These are phyloP conservation scores for Piaya cayana DNA, from an alignment of 2,113 vertebrate species.

Conservation along the genomic window DNA sequence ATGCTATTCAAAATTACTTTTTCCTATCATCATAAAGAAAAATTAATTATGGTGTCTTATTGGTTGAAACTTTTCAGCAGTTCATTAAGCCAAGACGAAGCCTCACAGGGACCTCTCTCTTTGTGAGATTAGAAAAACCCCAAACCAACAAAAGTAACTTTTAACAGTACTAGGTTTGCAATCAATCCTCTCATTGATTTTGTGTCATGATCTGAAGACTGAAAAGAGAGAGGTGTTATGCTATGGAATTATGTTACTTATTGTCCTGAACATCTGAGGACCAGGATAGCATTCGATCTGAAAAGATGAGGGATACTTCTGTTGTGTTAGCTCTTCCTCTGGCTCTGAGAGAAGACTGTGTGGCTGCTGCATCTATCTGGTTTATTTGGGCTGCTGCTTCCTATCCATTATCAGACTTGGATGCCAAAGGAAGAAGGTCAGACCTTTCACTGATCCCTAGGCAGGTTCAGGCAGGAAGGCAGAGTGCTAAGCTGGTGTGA, in stretches of 20 bases:
- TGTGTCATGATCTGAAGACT: background rate
- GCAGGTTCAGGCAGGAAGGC: background rate
- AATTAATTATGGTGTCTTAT: background rate
- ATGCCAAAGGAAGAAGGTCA: background rate
- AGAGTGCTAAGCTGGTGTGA: background rate
- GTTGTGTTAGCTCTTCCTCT: background rate
- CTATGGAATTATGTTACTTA: background rate
- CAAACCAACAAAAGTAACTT: background rate
- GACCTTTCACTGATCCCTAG: background rate
- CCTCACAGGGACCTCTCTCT: background rate
- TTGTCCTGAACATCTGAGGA: background rate
- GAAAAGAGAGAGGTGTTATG: background rate
- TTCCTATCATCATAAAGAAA: background rate
- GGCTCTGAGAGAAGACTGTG: background rate
- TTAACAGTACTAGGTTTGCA: background rate
- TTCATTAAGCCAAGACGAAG: background rate
- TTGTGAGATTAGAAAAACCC: background rate
- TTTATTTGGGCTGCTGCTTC: background rate
- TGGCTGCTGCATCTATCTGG: fast-evolving
- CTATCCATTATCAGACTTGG: fast-evolving
- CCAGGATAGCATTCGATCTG: background rate
- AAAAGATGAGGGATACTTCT: background rate
- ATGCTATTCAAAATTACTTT: background rate
- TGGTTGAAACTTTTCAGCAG: background rate
- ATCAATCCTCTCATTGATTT: constrained; percentile 5